These are phyloP conservation scores for Acrobeloides nanus DNA, from an alignment of 2,888 invertebrate genomes.

Conservation along the genomic window DNA sequence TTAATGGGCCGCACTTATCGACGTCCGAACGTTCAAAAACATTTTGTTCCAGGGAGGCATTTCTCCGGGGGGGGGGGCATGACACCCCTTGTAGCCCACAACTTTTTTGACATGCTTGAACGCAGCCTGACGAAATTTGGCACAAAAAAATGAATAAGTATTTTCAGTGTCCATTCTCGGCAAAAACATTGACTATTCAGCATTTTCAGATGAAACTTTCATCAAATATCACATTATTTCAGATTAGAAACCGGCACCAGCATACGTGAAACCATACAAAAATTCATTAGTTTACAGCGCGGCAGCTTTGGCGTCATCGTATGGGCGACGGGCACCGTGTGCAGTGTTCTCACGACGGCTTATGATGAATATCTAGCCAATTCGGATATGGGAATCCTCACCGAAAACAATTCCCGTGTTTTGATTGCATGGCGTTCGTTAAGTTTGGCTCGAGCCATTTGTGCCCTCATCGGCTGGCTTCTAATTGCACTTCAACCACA, in stretches of 20 bases:
- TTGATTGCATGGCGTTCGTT: slow-evolving; percentile 14
- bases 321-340: slow-evolving; percentile 11
- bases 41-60: too few relatives aligned
- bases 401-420: neutral
- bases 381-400: slow-evolving; percentile 3
- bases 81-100: too few relatives aligned
- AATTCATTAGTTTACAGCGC: slow-evolving; percentile 15
- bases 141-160: too few relatives aligned
- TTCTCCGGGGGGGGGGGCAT: too few relatives aligned
- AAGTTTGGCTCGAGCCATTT: slow-evolving; percentile 14
- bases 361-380: slow-evolving; percentile 19
- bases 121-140: too few relatives aligned
- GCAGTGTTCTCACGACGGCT: slow-evolving; percentile 19
- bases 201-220: neutral
- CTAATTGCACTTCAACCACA: slow-evolving; percentile 21
- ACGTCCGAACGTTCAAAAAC: too few relatives aligned
- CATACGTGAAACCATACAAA: slow-evolving; percentile 9
- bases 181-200: too few relatives aligned
- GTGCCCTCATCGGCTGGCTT: slow-evolving; percentile 21
- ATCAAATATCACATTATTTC: slow-evolving; percentile 1
- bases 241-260: slow-evolving; percentile 15
- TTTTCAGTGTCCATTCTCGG: too few relatives aligned
- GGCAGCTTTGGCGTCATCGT: slow-evolving; percentile 16
- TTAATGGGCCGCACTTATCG: too few relatives aligned
- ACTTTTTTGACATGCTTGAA: too few relatives aligned